These are phyloP conservation scores for Malthinus flaveolus DNA, from an alignment of 2,888 invertebrate species.

Conservation along the genomic window DNA sequence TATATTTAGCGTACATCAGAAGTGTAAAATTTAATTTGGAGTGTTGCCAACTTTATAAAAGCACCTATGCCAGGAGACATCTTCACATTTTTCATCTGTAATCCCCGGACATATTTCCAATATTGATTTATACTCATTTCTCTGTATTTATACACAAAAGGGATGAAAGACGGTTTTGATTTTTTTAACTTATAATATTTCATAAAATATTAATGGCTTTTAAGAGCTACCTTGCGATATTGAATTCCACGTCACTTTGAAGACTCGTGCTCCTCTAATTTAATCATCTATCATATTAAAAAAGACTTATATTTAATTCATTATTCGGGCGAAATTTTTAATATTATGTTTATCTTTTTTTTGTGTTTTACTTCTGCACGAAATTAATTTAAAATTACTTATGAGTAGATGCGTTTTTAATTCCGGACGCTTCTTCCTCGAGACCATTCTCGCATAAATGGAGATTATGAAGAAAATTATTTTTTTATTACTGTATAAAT, in stretches of 20 bases:
- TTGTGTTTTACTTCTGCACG: too few species aligned
- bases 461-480: too few species aligned
- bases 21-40: slow-evolving; percentile 37
- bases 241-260: slow-evolving; percentile 14
- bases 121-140: slow-evolving; percentile 29
- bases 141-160: slow-evolving; percentile 25
- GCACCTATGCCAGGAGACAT: slow-evolving; percentile 36
- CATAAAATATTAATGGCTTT: slow-evolving; percentile 32
- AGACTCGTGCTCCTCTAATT: background rate
- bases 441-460: too few species aligned
- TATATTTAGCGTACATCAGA: slow-evolving; percentile 29
- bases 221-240: slow-evolving; percentile 24
- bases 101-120: slow-evolving; percentile 30
- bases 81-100: slow-evolving; percentile 29
- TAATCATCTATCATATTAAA: slow-evolving; percentile 3
- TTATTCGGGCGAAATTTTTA: too few species aligned
- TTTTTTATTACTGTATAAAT: too few species aligned
- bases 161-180: slow-evolving; percentile 4
- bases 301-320: too few species aligned
- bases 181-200: slow-evolving; percentile 19
- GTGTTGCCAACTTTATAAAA: slow-evolving; percentile 29
- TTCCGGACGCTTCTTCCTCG: too few species aligned
- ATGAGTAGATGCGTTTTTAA: too few species aligned
- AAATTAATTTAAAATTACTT: too few species aligned
- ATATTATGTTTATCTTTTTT: too few species aligned